Base-by-base conservation (phyloP, 2,113 vertebrate species). In the Otolemur garnettii region DNA sequence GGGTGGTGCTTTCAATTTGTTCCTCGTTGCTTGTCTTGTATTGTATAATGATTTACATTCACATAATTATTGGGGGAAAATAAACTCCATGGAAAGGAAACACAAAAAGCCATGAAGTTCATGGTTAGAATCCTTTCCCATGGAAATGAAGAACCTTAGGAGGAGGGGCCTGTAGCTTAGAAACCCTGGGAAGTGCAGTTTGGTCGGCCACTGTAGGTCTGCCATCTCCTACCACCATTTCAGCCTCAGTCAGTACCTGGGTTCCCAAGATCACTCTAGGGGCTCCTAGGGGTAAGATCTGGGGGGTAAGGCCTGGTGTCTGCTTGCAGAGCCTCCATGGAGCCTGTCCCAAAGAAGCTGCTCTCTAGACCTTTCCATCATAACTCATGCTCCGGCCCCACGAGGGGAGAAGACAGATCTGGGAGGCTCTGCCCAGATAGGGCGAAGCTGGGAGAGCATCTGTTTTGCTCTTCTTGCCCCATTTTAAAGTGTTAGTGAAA, bases 41-140 rank as follows among this genome's bases (percentile, higher is more conserved):
- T 90, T 94, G 69, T 88, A 68, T 35, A 86, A 89, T 28, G 42
- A 86, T 93, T 96, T 97, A 93, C 84, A 85, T 92, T 96, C 72
- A 81, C 66, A 0, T 55, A 71, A 62, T 94, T 94, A 97, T 35
- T 87, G 80, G 82, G 71, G 59, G 66, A 38, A 88, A 97, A 93
- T 75, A 45, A 86, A 71, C 35, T 79, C 30, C 24, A 77, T 3
- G 19, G 75, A 95, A 92, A 95, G 28, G 69, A 79, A 88, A 60
- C 50, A 8, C 69, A 89, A 77, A 80, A 90, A 28, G 10, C 66
- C 33, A 13, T 7, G 4, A 68, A 78, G 62, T 50, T 59, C 30
- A 28, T 17, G 50, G 21, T 57, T 4, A 11, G 66, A 85, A 50
- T 80, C 72, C 26, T 60, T 82, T 88, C 57, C 78, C 28, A 6